phyloP scores from a whole-genome alignment of 2,113 vertebrate species.

The Acanthisitta chloris region DNA sequence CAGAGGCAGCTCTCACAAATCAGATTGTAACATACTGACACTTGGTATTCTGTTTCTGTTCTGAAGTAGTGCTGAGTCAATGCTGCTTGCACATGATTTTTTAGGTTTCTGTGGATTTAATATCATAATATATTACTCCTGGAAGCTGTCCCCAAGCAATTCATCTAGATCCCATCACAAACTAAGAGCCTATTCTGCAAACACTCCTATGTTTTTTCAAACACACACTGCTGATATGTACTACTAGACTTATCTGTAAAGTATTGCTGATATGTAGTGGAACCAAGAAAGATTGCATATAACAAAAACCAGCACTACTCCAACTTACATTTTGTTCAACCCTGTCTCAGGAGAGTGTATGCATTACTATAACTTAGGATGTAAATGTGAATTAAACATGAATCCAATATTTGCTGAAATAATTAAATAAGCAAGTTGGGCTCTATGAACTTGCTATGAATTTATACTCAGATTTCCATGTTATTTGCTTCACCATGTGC shows the following conservation, averaged over 20 bases:
- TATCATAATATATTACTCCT: not conserved
- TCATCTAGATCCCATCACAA: not conserved
- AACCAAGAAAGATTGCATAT: not conserved
- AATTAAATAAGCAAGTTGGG: not conserved
- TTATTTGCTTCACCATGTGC: not conserved
- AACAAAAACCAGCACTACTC: not conserved
- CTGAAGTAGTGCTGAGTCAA: not conserved
- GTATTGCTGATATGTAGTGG: rapidly evolving
- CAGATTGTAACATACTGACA: no score
- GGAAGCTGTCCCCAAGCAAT: not conserved
- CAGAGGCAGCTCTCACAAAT: no score
- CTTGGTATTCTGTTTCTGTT: not conserved
- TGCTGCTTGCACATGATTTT: not conserved
- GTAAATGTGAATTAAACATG: not conserved
- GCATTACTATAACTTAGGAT: rapidly evolving
- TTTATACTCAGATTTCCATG: not conserved
- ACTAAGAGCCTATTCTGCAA: not conserved
- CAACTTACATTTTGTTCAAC: not conserved
- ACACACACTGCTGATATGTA: rapidly evolving
- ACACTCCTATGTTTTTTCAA: not conserved
- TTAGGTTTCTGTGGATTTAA: not conserved
- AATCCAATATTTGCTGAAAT: not conserved
- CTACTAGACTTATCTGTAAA: not conserved
- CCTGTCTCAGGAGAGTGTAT: not conserved
- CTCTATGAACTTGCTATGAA: not conserved